phyloP scores from a whole-genome alignment of 2,797 vertebrate genomes.

The Karalla daura region DNA sequence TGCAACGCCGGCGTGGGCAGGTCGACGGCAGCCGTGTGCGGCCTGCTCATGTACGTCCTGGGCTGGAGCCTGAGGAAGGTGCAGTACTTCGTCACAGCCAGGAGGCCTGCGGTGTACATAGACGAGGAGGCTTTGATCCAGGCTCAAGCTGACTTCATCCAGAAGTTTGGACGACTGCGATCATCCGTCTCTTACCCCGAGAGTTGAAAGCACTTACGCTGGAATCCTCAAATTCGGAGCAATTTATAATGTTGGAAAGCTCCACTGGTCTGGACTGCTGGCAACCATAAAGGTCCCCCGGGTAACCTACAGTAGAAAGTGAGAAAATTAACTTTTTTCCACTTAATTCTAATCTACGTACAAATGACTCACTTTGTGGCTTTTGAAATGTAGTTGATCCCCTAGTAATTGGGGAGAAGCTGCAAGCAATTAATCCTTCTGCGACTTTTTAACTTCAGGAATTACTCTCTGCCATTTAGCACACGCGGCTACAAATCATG shows the following conservation, averaged over 20 bases:
- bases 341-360: slow-evolving; percentile 24
- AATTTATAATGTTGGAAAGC: not conserved
- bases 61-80: slow-evolving; percentile 93
- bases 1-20: slow-evolving; percentile 97
- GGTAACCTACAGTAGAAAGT: slow-evolving; percentile 1
- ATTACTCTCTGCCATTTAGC: slow-evolving; percentile 22
- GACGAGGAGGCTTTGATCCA: slow-evolving; percentile 91
- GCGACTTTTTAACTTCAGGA: slow-evolving; percentile 41
- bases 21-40: slow-evolving; percentile 92
- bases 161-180: slow-evolving; percentile 72
- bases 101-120: slow-evolving; percentile 92
- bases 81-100: slow-evolving; percentile 91
- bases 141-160: slow-evolving; percentile 88
- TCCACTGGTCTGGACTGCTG: not conserved
- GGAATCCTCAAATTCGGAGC: not conserved
- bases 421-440: slow-evolving; percentile 47
- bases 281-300: slow-evolving; percentile 9
- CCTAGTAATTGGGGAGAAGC: slow-evolving; percentile 24
- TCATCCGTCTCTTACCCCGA: slow-evolving; percentile 59
- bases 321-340: slow-evolving; percentile 21
- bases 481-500: slow-evolving; percentile 20
- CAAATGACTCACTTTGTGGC: slow-evolving; percentile 35
- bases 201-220: not conserved
- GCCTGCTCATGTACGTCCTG: slow-evolving; percentile 92
- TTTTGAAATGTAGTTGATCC: slow-evolving; percentile 41